Evolutionary conservation across 2,113 vertebrate species (phyloP), one percentile per base, ranked within the genome.

Genomic region (Carettochelys insculpta): DNA sequence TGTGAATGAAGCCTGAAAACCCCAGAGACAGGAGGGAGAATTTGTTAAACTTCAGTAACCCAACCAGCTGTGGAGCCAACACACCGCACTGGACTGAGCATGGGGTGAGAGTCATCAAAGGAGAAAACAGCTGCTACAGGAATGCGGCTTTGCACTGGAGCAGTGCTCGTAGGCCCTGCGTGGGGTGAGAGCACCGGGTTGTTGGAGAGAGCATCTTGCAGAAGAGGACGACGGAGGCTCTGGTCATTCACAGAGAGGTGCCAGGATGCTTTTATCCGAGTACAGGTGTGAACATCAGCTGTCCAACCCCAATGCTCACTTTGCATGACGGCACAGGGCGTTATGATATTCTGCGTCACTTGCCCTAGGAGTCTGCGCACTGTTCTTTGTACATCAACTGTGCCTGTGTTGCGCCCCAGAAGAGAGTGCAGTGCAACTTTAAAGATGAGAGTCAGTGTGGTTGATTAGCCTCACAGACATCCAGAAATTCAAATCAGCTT

Each of bases 401-500:
- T 2, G 0, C 6, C 7, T 20, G 50, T 45, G 65, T 54, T 80
- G 76, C 43, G 77, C 17, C 24, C 9, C 2, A 5, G 51, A 43
- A 25, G 20, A 10, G 0, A 0, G 56, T 25, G n/a, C 38, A 11
- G 51, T 86, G 52, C 8, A 52, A 51, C 5, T 2, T 0, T 2
- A n/a, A 8, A 22, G 34, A 22, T 25, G 31, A 52, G 52, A 68
- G 3, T 14, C 51, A 3, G 19, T 52, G n/a, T 0, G 0, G 22
- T 10, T 0, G 2, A 83, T n/a, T n/a, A n/a, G 48, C 43, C 5
- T 75, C 68, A 48, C 19, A 43, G 56, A 6, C 5, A 12, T 1
- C 1, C 2, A 68, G 45, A 83, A 90, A 71, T 5, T 17, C n/a
- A 1, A 2, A 2, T 12, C 53, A 65, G 50, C 50, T 68, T 83